phyloP scores from a whole-genome alignment of 2,113 vertebrate genomes.

The Shinisaurus crocodilurus region DNA sequence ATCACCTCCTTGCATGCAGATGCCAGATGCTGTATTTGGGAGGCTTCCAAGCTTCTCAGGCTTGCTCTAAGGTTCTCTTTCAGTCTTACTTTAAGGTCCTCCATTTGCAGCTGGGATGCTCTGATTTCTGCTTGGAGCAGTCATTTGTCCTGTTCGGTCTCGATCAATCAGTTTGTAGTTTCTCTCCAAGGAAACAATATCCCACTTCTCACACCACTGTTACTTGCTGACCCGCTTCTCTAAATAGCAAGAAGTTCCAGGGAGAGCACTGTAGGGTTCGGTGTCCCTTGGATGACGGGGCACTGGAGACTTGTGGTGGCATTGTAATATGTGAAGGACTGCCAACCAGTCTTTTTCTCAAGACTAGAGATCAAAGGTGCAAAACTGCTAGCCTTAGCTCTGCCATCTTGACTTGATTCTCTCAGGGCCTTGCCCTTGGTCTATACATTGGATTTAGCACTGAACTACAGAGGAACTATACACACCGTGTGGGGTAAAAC shows the following conservation, averaged over 20 bases:
- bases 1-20: neutral
- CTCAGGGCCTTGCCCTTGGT: too few relatives aligned
- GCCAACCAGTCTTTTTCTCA: neutral
- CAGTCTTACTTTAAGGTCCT: neutral
- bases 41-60: neutral
- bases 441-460: too few relatives aligned
- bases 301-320: neutral
- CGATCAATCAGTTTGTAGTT: neutral
- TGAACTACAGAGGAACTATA: too few relatives aligned
- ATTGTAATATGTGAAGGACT: neutral
- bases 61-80: neutral
- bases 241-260: neutral
- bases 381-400: too few relatives aligned
- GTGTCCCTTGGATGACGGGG: neutral
- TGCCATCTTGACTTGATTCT: too few relatives aligned
- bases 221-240: neutral
- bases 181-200: neutral
- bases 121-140: neutral
- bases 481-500: too few relatives aligned
- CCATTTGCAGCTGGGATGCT: neutral
- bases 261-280: neutral
- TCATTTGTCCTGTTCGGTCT: neutral
- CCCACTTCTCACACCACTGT: neutral
- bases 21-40: neutral
- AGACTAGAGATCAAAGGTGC: too few relatives aligned